Evolutionary conservation across 2,888 invertebrate genomes (phyloP), one percentile per base, ranked within the genome.

Genomic region (Eilema caniola): DNA sequence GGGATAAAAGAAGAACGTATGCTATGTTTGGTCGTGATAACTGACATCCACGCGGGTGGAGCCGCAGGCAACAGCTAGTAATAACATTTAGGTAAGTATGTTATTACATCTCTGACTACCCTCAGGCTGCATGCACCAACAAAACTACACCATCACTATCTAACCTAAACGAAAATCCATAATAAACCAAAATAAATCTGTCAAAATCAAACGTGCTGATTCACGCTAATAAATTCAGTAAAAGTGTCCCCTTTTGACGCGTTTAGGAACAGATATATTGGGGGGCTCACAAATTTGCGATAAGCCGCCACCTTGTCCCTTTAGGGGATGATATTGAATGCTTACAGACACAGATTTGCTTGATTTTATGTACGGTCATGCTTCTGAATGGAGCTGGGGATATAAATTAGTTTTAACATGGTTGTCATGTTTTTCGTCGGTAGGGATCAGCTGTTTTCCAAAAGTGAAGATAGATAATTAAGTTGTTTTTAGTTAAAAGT

Each of bases 161-260:
- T 70, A 72, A 73, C 41, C 56, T 77, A 82, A 80, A 82, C 76
- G 77, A 80, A 82, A 80, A 79, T 76, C 81, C 28, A 76, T 79
- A n/a, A n/a, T n/a, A 80, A 70, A 74, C 73, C 68, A 77, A 77
- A 71, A 83, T 77, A 80, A 83, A 79, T 81, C 83, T 83, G 80
- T 83, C 75, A 79, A 75, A 81, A 74, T 74, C 76, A 78, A 67
- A 77, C 78, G 11, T 61, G 83, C 83, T 80, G 82, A 83, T 62
- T 83, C 83, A 83, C 77, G 73, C 76, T 82, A 83, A 83, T 83
- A 83, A 83, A 83, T 83, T 78, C 28, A 59, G 71, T 75, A 73
- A 76, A 76, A 80, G 72, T 80, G 79, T 80, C 75, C 78, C 81
- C 80, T 67, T 81, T 83, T 82, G 80, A 83, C 83, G 80, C 83